These are phyloP conservation scores for Brachionus sp. DNA, from an alignment of 1,140 invertebrate species.

Conservation along the genomic window DNA sequence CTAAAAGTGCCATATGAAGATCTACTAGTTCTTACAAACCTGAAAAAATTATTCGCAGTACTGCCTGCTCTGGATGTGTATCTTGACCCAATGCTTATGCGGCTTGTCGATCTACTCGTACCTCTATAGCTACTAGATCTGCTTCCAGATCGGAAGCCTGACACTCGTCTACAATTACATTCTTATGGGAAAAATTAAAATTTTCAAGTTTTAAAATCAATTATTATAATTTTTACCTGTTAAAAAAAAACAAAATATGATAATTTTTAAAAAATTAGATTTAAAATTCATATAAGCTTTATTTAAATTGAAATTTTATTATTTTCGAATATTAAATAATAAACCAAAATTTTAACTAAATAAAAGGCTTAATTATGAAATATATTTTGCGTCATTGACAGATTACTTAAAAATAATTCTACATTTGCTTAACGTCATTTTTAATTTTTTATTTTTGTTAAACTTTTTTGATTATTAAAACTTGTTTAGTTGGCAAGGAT, in stretches of 20 bases:
- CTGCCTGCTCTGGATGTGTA: conserved; percentile 16
- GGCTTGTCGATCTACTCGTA: neutral
- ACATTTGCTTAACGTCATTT: neutral
- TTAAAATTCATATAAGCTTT: neutral
- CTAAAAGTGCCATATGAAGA: neutral
- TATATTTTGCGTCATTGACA: neutral
- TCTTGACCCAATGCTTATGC: neutral
- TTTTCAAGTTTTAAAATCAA: neutral
- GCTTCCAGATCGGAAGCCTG: neutral
- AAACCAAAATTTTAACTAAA: neutral
- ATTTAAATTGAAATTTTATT: neutral
- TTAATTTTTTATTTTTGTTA: neutral
- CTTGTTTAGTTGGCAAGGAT: neutral
- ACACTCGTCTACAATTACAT: neutral
- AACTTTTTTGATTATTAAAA: neutral
- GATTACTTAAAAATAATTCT: neutral
- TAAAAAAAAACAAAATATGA: neutral
- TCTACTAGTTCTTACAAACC: neutral
- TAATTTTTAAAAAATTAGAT: neutral
- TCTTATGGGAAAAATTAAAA: neutral
- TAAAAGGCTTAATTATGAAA: too few species aligned
- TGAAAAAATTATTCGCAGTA: neutral
- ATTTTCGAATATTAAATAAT: too few species aligned
- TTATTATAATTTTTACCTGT: neutral
- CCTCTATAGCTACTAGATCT: neutral